Percentiles rank a stretch among this genome's conserved stretches.
phyloP scores from a whole-genome alignment of 1,140 invertebrate species.

The Drosophila tristis region DNA sequence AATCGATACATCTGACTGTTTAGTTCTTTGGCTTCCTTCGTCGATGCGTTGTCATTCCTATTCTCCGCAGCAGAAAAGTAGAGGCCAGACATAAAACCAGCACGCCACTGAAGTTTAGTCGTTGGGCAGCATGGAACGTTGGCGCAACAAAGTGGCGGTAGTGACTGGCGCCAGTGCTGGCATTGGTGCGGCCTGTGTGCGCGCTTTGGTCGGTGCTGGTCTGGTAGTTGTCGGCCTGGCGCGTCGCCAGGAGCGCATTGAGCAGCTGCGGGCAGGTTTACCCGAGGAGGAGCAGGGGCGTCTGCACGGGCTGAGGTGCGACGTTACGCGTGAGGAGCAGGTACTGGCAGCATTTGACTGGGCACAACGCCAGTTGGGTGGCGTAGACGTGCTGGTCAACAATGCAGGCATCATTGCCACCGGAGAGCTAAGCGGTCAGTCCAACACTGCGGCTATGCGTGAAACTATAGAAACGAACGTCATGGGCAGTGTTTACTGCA shows the following conservation, averaged over 20 bases:
- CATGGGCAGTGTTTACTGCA: constrained; percentile 88
- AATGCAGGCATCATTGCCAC: constrained; percentile 88
- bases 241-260: constrained; percentile 86
- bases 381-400: constrained; percentile 90
- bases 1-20: too few species aligned
- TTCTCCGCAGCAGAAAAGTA: too few species aligned
- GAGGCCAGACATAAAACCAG: too few species aligned
- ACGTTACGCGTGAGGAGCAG: constrained; percentile 88
- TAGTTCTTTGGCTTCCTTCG: too few species aligned
- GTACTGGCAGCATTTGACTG: constrained; percentile 88
- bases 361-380: constrained; percentile 87
- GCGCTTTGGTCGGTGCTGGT: constrained; percentile 85
- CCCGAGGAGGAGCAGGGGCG: constrained; percentile 54
- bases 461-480: constrained; percentile 88
- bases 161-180: constrained; percentile 85
- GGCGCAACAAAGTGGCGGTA: constrained; percentile 79
- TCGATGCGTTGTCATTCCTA: too few species aligned
- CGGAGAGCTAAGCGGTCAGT: constrained; percentile 85
- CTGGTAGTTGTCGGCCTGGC: constrained; percentile 89
- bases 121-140: constrained; percentile 75
- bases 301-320: constrained; percentile 85
- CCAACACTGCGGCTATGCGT: constrained; percentile 73
- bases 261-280: constrained; percentile 78
- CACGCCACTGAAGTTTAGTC: not conserved
- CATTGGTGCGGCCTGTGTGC: constrained; percentile 85